A percentile compares a stretch with the other conserved stretches of the same genome.
Evolutionary conservation across 1,140 invertebrate species (phyloP).

Genomic region (Drosophila bocki): DNA sequence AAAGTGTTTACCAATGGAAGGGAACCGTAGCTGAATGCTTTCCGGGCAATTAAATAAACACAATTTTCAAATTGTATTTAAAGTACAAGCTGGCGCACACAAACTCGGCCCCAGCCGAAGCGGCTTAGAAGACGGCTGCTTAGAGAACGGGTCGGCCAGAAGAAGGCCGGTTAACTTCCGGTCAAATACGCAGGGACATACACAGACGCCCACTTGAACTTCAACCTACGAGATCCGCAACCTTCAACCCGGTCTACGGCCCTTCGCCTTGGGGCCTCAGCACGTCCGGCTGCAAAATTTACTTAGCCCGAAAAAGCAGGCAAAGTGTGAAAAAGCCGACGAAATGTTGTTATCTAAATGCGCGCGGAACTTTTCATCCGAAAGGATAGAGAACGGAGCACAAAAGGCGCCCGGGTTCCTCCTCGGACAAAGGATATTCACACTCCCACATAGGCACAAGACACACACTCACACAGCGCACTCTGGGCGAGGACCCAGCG

Average conservation of each 20-base stretch:
- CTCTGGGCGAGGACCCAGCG: constrained; percentile 42
- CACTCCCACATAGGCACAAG: constrained; percentile 10
- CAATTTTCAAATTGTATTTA: constrained; percentile 84
- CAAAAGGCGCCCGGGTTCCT: constrained; percentile 39
- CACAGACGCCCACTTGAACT: constrained; percentile 41
- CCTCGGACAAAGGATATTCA: constrained; percentile 49
- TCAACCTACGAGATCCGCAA: constrained; percentile 48
- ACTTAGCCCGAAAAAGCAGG: constrained; percentile 47
- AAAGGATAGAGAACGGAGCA: constrained; percentile 59
- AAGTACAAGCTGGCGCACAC: constrained; percentile 60
- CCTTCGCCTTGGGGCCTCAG: constrained; percentile 15
- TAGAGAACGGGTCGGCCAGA: constrained; percentile 23
- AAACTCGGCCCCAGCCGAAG: constrained; percentile 5
- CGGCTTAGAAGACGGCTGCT: constrained; percentile 9
- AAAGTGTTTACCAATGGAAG: constrained; percentile 49
- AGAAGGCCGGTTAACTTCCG: constrained; percentile 66
- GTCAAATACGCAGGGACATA: constrained; percentile 58
- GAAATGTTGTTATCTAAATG: constrained; percentile 80
- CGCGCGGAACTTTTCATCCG: constrained; percentile 68
- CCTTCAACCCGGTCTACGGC: constrained; percentile 55
- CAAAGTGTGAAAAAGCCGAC: constrained; percentile 79
- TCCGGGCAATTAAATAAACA: constrained; percentile 83
- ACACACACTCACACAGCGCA: constrained; percentile 17
- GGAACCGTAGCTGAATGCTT: constrained; percentile 52
- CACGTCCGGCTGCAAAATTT: constrained; percentile 59